A percentile compares a stretch with the other conserved stretches of the same genome.
Evolutionary conservation across 2,888 invertebrate genomes (phyloP).

Genomic region (Orthosia gothica): DNA sequence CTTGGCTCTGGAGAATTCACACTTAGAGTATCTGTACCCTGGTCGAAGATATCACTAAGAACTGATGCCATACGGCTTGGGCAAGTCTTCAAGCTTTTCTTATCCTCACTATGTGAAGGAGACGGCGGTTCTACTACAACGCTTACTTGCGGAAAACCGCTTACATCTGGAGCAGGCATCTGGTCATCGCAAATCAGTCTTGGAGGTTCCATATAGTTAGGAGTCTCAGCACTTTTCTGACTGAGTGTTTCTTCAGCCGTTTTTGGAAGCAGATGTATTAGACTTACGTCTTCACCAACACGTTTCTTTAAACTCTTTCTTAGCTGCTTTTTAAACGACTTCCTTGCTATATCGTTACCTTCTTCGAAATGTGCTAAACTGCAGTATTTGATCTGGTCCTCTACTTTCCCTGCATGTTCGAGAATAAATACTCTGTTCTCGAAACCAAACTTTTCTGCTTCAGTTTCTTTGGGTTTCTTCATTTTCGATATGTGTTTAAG

Average conservation of each 20-base stretch:
- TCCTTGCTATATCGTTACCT: conserved; percentile 95
- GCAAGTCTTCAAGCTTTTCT: conserved; percentile 84
- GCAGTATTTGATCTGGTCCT: conserved; percentile 93
- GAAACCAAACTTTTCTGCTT: conserved; percentile 93
- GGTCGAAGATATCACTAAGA: conserved; percentile 87
- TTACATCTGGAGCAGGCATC: conserved; percentile 26
- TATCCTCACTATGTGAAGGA: conserved; percentile 93
- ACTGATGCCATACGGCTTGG: conserved; percentile 88
- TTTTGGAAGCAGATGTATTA: conserved; percentile 83
- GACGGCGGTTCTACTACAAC: conserved; percentile 95
- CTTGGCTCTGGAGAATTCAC: conserved; percentile 88
- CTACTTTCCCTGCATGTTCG: conserved; percentile 87
- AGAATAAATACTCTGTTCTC: conserved; percentile 94
- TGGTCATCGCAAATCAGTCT: conserved; percentile 59
- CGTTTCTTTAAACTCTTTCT: conserved; percentile 88
- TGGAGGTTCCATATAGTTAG: conserved; percentile 61
- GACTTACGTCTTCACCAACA: conserved; percentile 77
- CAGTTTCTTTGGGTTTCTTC: conserved; percentile 87
- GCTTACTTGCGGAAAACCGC: conserved; percentile 93
- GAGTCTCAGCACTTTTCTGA: conserved; percentile 71
- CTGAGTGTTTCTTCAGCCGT: conserved; percentile 78
- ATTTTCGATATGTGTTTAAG: conserved; percentile 90
- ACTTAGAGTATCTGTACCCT: conserved; percentile 86
- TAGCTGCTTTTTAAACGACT: conserved; percentile 93
- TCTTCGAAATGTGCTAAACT: conserved; percentile 96